phyloP scores from a whole-genome alignment of 2,797 vertebrate species.

The Eremophila alpestris region DNA sequence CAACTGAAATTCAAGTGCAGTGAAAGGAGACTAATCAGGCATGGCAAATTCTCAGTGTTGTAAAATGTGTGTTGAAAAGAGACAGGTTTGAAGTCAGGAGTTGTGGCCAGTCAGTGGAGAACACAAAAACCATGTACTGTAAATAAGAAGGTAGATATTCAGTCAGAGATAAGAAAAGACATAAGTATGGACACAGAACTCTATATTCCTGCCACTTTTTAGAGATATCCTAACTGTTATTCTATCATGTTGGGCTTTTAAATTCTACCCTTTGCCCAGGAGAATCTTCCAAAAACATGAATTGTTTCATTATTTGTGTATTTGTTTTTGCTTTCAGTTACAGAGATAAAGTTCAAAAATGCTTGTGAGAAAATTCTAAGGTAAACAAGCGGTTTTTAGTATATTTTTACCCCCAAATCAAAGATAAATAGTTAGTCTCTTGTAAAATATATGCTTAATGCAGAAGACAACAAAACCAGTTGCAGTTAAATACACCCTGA shows the following conservation, averaged over 20 bases:
- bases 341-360: not conserved
- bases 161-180: not conserved
- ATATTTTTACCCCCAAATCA: not conserved
- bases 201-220: not conserved
- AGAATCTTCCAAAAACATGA: not conserved
- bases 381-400: not conserved
- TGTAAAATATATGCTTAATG: not conserved
- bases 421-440: not conserved
- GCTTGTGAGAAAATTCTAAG: not conserved
- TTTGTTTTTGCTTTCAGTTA: not conserved
- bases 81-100: not conserved
- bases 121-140: not conserved
- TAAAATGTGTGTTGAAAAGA: not conserved
- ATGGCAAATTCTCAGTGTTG: not conserved
- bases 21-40: not conserved
- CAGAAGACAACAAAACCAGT: accelerated
- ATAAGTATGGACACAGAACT: not conserved
- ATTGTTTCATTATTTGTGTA: not conserved
- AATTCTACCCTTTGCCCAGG: not conserved
- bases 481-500: not conserved
- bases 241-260: not conserved
- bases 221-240: not conserved
- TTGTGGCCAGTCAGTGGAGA: not conserved
- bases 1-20: not conserved
- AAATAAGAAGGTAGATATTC: not conserved